These are phyloP conservation scores for Pholis gunnellus DNA, from an alignment of 2,113 vertebrate genomes.

Conservation along the genomic window DNA sequence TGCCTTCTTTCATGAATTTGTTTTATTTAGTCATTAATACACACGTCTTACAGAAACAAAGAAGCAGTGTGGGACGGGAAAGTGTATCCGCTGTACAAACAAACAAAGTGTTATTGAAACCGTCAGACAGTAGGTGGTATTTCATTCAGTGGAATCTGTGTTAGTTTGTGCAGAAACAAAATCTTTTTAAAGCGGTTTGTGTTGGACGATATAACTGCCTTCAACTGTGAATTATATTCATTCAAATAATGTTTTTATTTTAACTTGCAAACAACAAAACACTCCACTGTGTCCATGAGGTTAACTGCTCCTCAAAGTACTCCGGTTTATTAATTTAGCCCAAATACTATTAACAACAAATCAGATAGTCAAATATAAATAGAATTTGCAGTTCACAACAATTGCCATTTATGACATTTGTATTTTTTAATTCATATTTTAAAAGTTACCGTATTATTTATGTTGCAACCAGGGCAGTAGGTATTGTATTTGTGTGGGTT, in stretches of 20 bases:
- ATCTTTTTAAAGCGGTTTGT: not conserved
- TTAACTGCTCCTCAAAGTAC: not conserved
- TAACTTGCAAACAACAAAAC: not conserved
- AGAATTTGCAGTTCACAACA: too few relatives aligned
- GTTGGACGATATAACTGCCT: not conserved
- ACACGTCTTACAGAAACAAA: conserved; percentile 1
- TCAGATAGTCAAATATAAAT: too few relatives aligned
- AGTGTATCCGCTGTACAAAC: conserved; percentile 10
- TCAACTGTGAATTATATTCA: not conserved
- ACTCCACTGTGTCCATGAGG: not conserved
- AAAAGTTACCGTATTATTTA: too few relatives aligned
- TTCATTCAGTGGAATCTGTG: not conserved
- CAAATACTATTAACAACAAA: not conserved
- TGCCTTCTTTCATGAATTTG: not conserved
- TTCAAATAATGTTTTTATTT: not conserved
- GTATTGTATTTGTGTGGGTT: too few relatives aligned
- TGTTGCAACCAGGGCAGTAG: too few relatives aligned
- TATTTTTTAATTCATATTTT: too few relatives aligned
- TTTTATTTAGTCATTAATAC: conserved; percentile 16
- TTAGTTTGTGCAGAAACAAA: not conserved
- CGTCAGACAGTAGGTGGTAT: not conserved
- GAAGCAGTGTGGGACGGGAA: conserved; percentile 37
- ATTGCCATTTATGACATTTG: too few relatives aligned
- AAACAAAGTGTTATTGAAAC: conserved; percentile 3
- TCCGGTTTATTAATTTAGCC: not conserved